These are phyloP conservation scores for Aegotheles bennettii DNA, from an alignment of 2,113 vertebrate species.

Conservation along the genomic window DNA sequence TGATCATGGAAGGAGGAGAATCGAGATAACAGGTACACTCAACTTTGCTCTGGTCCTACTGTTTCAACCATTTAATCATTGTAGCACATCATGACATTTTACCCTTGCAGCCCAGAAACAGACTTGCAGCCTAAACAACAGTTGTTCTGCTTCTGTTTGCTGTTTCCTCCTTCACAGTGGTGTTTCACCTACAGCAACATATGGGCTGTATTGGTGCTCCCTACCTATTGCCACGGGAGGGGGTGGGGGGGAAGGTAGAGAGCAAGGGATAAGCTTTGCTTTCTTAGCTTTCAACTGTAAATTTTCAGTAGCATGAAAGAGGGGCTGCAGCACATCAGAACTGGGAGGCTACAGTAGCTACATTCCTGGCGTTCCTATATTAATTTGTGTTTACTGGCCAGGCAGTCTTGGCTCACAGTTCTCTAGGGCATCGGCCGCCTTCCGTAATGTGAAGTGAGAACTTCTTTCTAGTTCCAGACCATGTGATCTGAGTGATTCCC, in stretches of 20 bases:
- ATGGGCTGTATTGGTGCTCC: rapidly evolving
- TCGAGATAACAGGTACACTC: neutral
- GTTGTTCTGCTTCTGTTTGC: neutral
- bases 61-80: neutral
- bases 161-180: neutral
- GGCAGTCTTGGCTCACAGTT: neutral
- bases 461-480: neutral
- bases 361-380: neutral
- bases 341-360: neutral
- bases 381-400: neutral
- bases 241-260: neutral
- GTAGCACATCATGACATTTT: neutral
- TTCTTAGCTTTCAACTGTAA: neutral
- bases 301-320: neutral
- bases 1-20: neutral
- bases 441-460: neutral
- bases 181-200: neutral
- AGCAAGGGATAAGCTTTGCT: neutral
- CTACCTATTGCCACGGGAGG: neutral
- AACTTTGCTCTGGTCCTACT: neutral
- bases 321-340: neutral
- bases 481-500: neutral
- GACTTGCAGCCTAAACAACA: neutral
- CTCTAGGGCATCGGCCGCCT: neutral
- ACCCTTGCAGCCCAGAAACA: neutral